A percentile compares a stretch with the other conserved stretches of the same genome.
Evolutionary conservation across 2,888 invertebrate genomes (phyloP).

Genomic region (Tetragnatha montana): DNA sequence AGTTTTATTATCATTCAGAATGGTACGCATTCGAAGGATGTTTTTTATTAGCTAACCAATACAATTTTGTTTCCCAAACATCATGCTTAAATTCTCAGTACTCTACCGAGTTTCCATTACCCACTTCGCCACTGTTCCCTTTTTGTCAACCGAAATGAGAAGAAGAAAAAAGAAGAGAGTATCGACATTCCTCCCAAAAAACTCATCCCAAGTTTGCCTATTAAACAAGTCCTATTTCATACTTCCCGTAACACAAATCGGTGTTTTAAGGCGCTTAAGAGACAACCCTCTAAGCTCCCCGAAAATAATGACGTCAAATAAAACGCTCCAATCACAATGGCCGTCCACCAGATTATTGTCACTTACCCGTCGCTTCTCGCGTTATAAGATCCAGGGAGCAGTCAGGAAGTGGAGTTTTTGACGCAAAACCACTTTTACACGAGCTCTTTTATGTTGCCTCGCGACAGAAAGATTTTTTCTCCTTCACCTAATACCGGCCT

Average conservation of each 20-base stretch:
- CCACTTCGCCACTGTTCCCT: too few species aligned
- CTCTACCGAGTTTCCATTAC: too few species aligned
- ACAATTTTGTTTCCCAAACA: too few species aligned
- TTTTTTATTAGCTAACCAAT: too few species aligned
- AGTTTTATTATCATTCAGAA: too few species aligned
- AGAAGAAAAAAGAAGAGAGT: too few species aligned
- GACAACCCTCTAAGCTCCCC: background rate
- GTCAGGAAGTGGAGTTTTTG: background rate
- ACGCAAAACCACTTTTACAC: background rate
- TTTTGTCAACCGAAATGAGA: too few species aligned
- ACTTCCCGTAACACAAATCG: background rate
- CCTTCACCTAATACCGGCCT: background rate
- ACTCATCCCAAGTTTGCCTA: background rate
- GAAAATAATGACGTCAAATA: constrained; percentile 16
- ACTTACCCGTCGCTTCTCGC: background rate
- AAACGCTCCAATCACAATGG: constrained; percentile 6
- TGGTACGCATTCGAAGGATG: too few species aligned
- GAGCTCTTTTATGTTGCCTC: background rate
- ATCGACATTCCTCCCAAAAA: background rate
- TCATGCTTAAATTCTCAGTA: too few species aligned
- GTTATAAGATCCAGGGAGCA: background rate
- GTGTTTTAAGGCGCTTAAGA: background rate
- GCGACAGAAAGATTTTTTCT: background rate
- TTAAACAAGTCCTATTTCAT: constrained; percentile 1
- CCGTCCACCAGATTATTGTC: constrained; percentile 4